Evolutionary conservation across 2,797 vertebrate genomes (phyloP).

Genomic region (Hypotaenidia philippensis): DNA sequence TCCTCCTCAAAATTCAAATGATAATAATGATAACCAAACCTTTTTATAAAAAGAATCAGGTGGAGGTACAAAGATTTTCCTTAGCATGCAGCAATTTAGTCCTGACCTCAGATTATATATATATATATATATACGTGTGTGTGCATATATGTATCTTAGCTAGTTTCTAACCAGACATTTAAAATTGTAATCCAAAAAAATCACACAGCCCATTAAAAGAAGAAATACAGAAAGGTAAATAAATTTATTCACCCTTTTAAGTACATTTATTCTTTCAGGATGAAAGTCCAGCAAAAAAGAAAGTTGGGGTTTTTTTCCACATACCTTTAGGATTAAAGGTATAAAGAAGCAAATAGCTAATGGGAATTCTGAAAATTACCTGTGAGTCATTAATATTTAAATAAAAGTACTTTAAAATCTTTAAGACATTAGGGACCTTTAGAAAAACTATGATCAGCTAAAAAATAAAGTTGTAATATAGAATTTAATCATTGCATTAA

Average conservation of each 20-base stretch:
- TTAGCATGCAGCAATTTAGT: neutral
- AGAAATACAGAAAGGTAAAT: slow-evolving; percentile 23
- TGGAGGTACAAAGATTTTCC: neutral
- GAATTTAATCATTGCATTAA: neutral
- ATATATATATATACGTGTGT: too few species aligned
- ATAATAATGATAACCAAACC: neutral
- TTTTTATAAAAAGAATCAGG: neutral
- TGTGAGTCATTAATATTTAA: neutral
- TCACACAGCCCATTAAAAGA: neutral
- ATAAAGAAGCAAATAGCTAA: neutral
- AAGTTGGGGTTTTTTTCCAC: neutral
- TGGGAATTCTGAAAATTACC: neutral
- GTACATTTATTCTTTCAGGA: slow-evolving; percentile 25
- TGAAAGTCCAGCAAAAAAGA: slow-evolving; percentile 38
- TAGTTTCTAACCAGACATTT: neutral
- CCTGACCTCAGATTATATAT: neutral
- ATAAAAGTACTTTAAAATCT: slow-evolving; percentile 1
- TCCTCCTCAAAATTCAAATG: slow-evolving; percentile 50
- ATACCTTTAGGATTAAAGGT: neutral
- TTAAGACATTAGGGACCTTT: neutral
- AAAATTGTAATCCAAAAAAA: slow-evolving; percentile 8
- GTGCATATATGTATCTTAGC: neutral
- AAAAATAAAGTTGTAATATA: neutral
- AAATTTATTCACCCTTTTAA: slow-evolving; percentile 19
- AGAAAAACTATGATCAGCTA: neutral